A percentile compares a stretch with the other conserved stretches of the same genome.
Conservation (phyloP, 2,797 vertebrate species). For the Psittacula echo region DNA sequence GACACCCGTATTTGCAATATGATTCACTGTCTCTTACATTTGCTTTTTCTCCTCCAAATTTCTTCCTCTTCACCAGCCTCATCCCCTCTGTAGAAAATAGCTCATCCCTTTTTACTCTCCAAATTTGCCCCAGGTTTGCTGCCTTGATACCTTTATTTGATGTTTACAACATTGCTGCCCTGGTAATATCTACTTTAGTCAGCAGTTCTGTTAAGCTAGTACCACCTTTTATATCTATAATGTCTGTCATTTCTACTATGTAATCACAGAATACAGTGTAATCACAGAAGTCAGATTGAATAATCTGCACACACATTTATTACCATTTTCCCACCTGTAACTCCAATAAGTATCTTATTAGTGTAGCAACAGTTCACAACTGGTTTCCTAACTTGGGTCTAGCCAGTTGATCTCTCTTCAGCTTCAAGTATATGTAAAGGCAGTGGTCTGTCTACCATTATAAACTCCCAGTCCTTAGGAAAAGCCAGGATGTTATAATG, state of each 20-base stretch:
- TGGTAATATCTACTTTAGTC: not conserved
- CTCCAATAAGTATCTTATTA: not conserved
- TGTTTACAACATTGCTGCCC: not conserved
- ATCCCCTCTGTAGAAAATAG: not conserved
- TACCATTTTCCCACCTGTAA: not conserved
- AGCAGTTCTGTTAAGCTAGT: not conserved
- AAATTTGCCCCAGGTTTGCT: not conserved
- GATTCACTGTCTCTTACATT: not conserved
- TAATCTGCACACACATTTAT: not conserved
- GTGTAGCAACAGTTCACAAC: not conserved
- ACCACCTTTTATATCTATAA: not conserved
- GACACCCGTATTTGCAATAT: not conserved
- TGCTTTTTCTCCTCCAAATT: not conserved
- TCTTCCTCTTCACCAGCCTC: not conserved
- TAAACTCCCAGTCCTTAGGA: not conserved
- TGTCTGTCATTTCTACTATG: not conserved
- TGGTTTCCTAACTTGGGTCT: not conserved
- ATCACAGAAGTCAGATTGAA: not conserved
- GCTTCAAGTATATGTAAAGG: not conserved
- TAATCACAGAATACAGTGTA: not conserved
- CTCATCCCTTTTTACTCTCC: not conserved
- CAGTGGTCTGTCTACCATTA: not conserved
- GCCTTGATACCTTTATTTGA: not conserved
- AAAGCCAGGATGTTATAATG: not conserved
- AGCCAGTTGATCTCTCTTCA: not conserved